Base-by-base conservation (phyloP, 2,797 vertebrate species). In the Tadarida brasiliensis region DNA sequence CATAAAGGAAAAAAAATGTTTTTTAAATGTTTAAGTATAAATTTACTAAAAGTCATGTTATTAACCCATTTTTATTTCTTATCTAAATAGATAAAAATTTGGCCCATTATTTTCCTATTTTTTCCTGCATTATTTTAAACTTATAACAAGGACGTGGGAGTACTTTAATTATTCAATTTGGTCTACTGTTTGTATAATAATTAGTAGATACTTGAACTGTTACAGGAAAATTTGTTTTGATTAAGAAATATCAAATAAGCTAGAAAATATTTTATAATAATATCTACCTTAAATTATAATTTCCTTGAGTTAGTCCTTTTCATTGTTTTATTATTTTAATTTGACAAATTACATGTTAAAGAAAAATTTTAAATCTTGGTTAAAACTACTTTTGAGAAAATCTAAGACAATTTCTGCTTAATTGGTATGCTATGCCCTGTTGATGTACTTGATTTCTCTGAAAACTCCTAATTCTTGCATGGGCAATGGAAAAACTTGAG, bases 21-120 rank as follows among this genome's bases (percentile, higher is more conserved):
- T 44, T 44, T 44, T 95, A 95, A 98, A 87, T 51, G 65, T 19
- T 35, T 97, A 33, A 33, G 63, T 33, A 67, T 19, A 33, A 67
- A 19, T 94, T 94, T 93, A 81, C 61, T 90, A 92, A 83, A 94
- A 76, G 35, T 28, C 86, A 3, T 93, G 8, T 7, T 17, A 81
- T 97, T 97, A 98, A 97, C 83, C 82, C 94, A 96, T 56, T 94
- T 91, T 77, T 95, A 87, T 39, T 97, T 73, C 65, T 51, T 44
- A 96, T 3, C 22, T 96, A 67, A 74, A 49, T 12, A 96, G 5
- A 39, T 30, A 84, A 90, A 94, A 95, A 94, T 81, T 63, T 82
- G 19, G 54, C 61, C 28, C 26, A 61, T 19, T 70, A 3, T 59
- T 81, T 93, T 70, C 22, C 2, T n/a, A 17, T 30, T 11, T 65